Base-by-base conservation (phyloP, 2,797 vertebrate genomes). In the Orestias chungarensis region DNA sequence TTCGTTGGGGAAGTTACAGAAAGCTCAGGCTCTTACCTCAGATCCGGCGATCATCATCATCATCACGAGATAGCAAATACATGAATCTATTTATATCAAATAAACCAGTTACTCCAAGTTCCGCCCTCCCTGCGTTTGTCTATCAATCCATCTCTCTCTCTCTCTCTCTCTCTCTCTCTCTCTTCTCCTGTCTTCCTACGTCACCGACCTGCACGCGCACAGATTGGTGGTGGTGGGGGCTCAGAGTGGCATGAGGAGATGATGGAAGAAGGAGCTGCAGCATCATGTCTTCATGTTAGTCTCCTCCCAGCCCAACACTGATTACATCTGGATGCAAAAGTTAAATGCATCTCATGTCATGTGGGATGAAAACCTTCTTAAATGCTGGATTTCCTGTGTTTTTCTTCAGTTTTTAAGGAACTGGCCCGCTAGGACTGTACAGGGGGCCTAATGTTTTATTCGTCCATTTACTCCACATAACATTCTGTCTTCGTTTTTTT, bases 191-290 rank as follows among this genome's bases (percentile, higher is more conserved):
- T 86, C 84, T 90, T 79, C 86, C 84, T 92, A 91, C 92, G 92
- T 94, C 95, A 92, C 92, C 82, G 80, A 93, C 90, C 92, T 91
- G 91, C 91, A 91, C 91, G 87, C 91, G 87, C 87, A 91, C 87
- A 91, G 79, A 91, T 83, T 89, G 86, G 86, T 86, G 78, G 59
- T 70, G 80, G 85, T n/a, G 79, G 82, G 86, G 75, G 80, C 68
- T 87, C 81, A 82, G 83, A 75, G 85, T 82, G 85, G 78, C 86
- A 92, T 79, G 81, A 82, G 74, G 80, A 85, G 86, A 88, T 86
- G 85, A 89, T 89, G 88, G 87, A n/a, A 91, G 88, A 90, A 82
- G 85, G 84, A 67, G 76, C 68, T 87, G 87, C 89, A 75, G 80
- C 79, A 87, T 82, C 79, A 79, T 79, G 76, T 82, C 75, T 82